phyloP scores from a whole-genome alignment of 2,797 vertebrate genomes.

The Caiman crocodilus region DNA sequence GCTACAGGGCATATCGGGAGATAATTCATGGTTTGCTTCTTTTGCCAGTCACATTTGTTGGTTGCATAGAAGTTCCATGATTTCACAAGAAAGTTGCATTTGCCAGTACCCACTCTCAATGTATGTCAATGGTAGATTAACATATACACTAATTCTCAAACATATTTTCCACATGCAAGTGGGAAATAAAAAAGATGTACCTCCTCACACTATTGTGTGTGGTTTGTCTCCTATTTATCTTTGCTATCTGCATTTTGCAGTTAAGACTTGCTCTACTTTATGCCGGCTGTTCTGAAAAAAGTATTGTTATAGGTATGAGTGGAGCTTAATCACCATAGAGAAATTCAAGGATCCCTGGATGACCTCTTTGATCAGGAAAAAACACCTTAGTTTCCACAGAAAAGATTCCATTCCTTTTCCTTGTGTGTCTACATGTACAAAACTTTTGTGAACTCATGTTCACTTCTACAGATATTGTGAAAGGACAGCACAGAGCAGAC shows the following conservation, averaged over 20 bases:
- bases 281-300: neutral
- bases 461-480: too few relatives aligned
- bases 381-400: too few relatives aligned
- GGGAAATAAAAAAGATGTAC: neutral
- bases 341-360: fast-evolving
- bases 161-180: neutral
- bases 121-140: neutral
- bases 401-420: neutral
- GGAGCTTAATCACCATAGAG: neutral
- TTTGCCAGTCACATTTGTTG: too few relatives aligned
- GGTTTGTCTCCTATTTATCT: neutral
- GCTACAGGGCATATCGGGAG: too few relatives aligned
- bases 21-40: too few relatives aligned
- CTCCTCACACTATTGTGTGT: neutral
- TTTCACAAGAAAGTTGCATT: neutral
- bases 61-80: neutral
- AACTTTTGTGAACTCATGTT: too few relatives aligned
- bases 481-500: too few relatives aligned
- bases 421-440: neutral
- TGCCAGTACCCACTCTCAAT: too few relatives aligned
- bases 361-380: neutral
- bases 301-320: neutral
- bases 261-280: neutral
- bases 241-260: neutral
- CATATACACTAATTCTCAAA: neutral